phyloP scores from a whole-genome alignment of 2,888 invertebrate species.

The Hedya salicella region DNA sequence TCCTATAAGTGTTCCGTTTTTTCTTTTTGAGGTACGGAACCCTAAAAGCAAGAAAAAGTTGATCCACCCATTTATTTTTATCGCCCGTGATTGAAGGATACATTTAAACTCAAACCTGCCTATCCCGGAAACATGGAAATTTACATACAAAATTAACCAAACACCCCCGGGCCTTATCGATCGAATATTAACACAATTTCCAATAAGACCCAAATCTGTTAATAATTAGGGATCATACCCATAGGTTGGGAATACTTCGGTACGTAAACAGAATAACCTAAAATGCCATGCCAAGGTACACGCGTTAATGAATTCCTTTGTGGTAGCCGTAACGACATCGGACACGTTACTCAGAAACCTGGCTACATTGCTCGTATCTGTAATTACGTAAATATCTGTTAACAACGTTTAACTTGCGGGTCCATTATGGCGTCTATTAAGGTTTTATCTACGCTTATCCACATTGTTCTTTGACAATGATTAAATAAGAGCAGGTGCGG shows the following conservation, averaged over 20 bases:
- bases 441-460: too few species aligned
- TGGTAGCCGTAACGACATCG: slow-evolving; percentile 41
- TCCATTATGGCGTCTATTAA: too few species aligned
- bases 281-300: slow-evolving; percentile 35
- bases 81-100: too few species aligned
- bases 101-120: too few species aligned
- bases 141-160: slow-evolving; percentile 10
- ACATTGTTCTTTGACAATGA: too few species aligned
- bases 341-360: slow-evolving; percentile 37
- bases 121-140: not conserved
- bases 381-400: slow-evolving; percentile 35
- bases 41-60: too few species aligned
- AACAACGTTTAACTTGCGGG: slow-evolving; percentile 10
- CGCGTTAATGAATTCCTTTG: slow-evolving; percentile 45
- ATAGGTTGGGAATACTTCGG: slow-evolving; percentile 32
- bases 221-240: slow-evolving; percentile 36
- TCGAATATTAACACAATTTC: slow-evolving; percentile 27
- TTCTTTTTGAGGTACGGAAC: too few species aligned
- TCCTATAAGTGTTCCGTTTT: too few species aligned
- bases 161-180: not conserved
- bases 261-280: slow-evolving; percentile 31
- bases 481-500: too few species aligned
- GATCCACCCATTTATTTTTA: too few species aligned
- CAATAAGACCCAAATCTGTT: slow-evolving; percentile 36
- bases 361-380: slow-evolving; percentile 22